These are phyloP conservation scores for Plagodis dolabraria DNA, from an alignment of 2,888 invertebrate species.

Conservation along the genomic window DNA sequence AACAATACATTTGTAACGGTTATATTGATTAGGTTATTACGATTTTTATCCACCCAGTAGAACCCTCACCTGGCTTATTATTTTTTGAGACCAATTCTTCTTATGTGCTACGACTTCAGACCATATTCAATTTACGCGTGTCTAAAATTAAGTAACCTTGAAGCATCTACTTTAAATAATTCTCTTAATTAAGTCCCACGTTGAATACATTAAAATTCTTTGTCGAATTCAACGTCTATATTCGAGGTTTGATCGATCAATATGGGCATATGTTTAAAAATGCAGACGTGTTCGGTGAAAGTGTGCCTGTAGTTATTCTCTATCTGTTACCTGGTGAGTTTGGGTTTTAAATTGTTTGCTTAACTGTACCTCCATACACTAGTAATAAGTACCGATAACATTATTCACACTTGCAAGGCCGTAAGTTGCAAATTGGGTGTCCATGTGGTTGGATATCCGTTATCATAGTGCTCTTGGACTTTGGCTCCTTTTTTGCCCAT, in stretches of 20 bases:
- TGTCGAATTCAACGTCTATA: not conserved
- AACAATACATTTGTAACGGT: too few species aligned
- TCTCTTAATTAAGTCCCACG: not conserved
- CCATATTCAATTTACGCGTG: slow-evolving; percentile 9
- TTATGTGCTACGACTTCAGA: slow-evolving; percentile 1
- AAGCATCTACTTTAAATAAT: not conserved
- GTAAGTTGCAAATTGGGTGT: too few species aligned
- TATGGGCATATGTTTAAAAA: slow-evolving; percentile 13
- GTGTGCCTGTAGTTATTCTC: slow-evolving; percentile 23
- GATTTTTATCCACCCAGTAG: too few species aligned
- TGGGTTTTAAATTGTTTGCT: slow-evolving; percentile 19
- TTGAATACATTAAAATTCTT: slow-evolving; percentile 7
- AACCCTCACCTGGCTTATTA: not conserved
- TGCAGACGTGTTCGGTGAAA: slow-evolving; percentile 27
- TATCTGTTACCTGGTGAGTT: slow-evolving; percentile 11
- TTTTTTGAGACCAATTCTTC: not conserved
- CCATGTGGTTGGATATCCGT: too few species aligned
- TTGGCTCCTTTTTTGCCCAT: too few species aligned
- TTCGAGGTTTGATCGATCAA: not conserved
- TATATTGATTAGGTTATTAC: too few species aligned
- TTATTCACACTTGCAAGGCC: too few species aligned
- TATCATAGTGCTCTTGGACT: too few species aligned
- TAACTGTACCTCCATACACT: slow-evolving; percentile 2
- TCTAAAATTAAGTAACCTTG: slow-evolving; percentile 3
- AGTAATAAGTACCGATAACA: too few species aligned